Base-by-base conservation (phyloP, 2,888 invertebrate genomes). In the Gari tellinella region DNA sequence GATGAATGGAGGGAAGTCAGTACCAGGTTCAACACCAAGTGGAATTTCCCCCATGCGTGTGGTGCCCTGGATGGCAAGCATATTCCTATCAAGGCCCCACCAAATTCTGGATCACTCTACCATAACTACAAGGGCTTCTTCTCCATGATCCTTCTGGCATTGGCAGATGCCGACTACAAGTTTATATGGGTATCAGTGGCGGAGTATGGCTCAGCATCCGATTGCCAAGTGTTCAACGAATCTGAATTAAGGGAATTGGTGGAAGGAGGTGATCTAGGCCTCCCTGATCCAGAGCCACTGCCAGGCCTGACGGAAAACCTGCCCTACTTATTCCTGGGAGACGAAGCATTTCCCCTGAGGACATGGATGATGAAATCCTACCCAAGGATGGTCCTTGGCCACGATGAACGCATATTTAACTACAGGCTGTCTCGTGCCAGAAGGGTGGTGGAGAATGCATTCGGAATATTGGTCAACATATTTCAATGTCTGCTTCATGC, bases 1-100 rank as follows among this genome's bases (percentile, higher is more conserved):
- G 58, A 60, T 51, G 57, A 66, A 53, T 66, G 58, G 57, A 31
- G 58, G 52, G 55, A 61, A 61, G 67, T 68, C 58, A 58, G 58
- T 58, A 49, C 38, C 40, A 51, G 49, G 23, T 52, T 52, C 52
- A 52, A 52, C 52, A 52, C 57, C 43, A 57, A 45, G 43, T 45
- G 55, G 57, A 57, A 57, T 57, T 57, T 57, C 43, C 31, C 57
- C 45, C 57, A 57, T 57, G 57, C 57, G 10, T 57, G 55, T 55
- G 55, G 55, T 38, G 55, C 38, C 41, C 55, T 40, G 55, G 43
- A 57, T 57, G 57, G 45, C 57, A 57, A 57, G 57, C 57, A 57
- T 25, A 43, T 45, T 57, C 43, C 57, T 57, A 57, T 26, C 43
- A 57, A 57, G 57, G 45, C 57, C 57, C 61, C 61, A 51, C 41